Conservation (phyloP, 2,888 invertebrate genomes). For the Tethea ocularis region DNA sequence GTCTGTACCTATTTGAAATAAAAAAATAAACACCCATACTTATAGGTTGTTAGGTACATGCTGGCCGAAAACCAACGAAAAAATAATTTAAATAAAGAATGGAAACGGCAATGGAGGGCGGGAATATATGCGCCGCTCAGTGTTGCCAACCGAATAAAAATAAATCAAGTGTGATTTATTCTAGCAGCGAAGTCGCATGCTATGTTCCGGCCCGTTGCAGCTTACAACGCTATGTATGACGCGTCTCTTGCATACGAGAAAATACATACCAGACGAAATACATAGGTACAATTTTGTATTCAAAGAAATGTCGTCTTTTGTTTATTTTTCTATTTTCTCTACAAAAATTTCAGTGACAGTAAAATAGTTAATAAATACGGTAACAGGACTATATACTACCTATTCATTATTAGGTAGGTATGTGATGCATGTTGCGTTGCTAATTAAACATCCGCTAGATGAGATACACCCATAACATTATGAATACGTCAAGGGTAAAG, state of each 20-base stretch:
- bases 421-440: neutral
- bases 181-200: slow-evolving; percentile 58
- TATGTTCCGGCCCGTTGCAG: slow-evolving; percentile 53
- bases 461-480: neutral
- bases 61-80: slow-evolving; percentile 45
- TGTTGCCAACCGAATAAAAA: slow-evolving; percentile 78
- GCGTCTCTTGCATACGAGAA: slow-evolving; percentile 40
- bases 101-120: slow-evolving; percentile 51
- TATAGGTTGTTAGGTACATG: slow-evolving; percentile 1
- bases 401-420: too few species aligned
- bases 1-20: neutral
- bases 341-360: neutral
- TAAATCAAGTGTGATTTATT: slow-evolving; percentile 82
- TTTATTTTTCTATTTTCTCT: slow-evolving; percentile 6
- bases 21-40: neutral
- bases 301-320: slow-evolving; percentile 27
- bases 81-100: slow-evolving; percentile 67
- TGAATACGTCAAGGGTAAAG: neutral
- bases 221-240: slow-evolving; percentile 48
- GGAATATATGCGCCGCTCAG: slow-evolving; percentile 54
- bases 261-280: too few species aligned
- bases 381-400: too few species aligned
- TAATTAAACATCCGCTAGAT: neutral
- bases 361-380: neutral
- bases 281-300: slow-evolving; percentile 47